Base-by-base conservation (phyloP, 2,888 invertebrate genomes). In the Trimorus sp. region DNA sequence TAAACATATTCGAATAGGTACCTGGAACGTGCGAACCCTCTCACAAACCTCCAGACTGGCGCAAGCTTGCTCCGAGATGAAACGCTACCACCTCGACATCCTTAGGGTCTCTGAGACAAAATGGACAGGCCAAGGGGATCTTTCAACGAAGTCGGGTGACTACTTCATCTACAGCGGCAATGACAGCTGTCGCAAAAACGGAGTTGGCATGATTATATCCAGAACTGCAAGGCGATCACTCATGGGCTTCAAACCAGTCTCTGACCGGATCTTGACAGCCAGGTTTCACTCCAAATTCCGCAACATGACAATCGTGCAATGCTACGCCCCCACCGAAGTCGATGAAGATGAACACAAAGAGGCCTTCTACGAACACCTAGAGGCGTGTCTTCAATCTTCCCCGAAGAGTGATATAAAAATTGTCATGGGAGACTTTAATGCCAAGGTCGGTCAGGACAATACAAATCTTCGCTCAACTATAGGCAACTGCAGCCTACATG, bases 181-280 rank as follows among this genome's bases (percentile, higher is more conserved):
- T 37, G 26, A 66, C 53, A 38, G 4, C 60, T 60, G 42, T 53
- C 54, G 51, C 40, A 14, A 15, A n/a, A 59, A 49, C 3, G 75
- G 60, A 59, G 66, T 68, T 7, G 75, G 66, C 2, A 49, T 75
- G 1, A 1, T 65, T 15, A 12, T 74, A 37, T 73, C 73, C 1
- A 54, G 38, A 54, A 7, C 14, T 7, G 56, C 63, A 16, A 76
- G 15, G 45, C 53, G 15, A 37, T 36, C 66, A 48, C 58, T 75
- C 0, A 40, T 74, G 63, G 38, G 15, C 0, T 63, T 42, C 26
- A 65, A 49, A 36, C 65, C 58, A 2, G 12, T 74, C 45, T 74
- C 74, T 11, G 65, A 74, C 15, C 49, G 70, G n/a, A 71, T 71
- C 9, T 4, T 51, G 51, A 71, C 40, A 71, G 70, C 60, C 15